phyloP scores from a whole-genome alignment of 2,888 invertebrate species.

The Perizoma flavofasciatum region DNA sequence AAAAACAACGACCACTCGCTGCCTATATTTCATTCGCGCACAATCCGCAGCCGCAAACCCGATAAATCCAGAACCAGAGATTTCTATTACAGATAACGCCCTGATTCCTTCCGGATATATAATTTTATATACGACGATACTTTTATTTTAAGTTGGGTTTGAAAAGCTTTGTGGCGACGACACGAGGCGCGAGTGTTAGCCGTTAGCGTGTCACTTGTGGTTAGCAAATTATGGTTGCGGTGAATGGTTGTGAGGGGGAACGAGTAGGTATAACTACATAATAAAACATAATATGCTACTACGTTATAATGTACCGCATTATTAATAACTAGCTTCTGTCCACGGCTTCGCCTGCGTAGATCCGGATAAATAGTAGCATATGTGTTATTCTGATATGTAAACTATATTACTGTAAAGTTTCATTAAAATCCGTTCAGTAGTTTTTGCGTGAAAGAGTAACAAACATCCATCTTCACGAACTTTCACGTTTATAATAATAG shows the following conservation, averaged over 20 bases:
- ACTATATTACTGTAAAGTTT: no score
- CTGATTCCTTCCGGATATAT: slow-evolving; percentile 79
- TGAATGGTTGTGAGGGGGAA: background rate
- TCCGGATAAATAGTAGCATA: no score
- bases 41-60: slow-evolving; percentile 66
- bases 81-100: slow-evolving; percentile 80
- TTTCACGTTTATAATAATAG: no score
- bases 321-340: no score
- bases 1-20: slow-evolving; percentile 53
- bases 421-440: no score
- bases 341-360: no score
- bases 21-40: slow-evolving; percentile 75
- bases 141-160: slow-evolving; percentile 58
- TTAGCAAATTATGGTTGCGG: slow-evolving; percentile 8
- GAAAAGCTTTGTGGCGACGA: slow-evolving; percentile 24
- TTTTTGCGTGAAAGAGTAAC: no score
- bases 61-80: slow-evolving; percentile 73
- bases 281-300: no score
- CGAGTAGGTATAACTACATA: background rate
- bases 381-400: no score
- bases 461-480: no score
- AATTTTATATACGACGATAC: slow-evolving; percentile 70
- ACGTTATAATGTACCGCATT: no score
- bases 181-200: slow-evolving; percentile 9
- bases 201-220: slow-evolving; percentile 4